Evolutionary conservation across 1,140 invertebrate species (phyloP).

Genomic region (Kradibia gibbosae): DNA sequence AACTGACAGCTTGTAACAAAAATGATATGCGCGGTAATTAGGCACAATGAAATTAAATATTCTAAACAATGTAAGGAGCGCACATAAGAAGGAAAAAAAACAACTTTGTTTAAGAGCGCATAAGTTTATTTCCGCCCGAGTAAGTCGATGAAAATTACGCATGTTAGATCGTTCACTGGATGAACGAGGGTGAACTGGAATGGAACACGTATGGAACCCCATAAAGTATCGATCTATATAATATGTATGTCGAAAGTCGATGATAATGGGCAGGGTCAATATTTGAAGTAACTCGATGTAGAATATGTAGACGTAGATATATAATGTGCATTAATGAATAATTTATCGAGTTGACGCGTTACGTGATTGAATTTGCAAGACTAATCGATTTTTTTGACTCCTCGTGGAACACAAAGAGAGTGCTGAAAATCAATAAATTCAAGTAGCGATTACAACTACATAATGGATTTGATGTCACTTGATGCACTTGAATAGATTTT

Average conservation of each 20-base stretch:
- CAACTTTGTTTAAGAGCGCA: not conserved
- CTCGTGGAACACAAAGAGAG: not conserved
- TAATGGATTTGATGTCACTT: not conserved
- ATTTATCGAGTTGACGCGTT: slow-evolving; percentile 50
- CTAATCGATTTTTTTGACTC: slow-evolving; percentile 20
- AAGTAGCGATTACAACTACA: slow-evolving; percentile 9
- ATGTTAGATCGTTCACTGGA: not conserved
- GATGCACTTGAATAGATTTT: not conserved
- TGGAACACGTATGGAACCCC: not conserved
- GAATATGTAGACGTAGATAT: not conserved
- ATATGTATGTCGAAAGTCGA: slow-evolving; percentile 54
- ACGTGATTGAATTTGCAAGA: slow-evolving; percentile 32
- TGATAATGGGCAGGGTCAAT: slow-evolving; percentile 58
- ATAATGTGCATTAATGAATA: slow-evolving; percentile 54
- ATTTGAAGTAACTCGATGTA: slow-evolving; percentile 62
- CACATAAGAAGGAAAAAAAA: not conserved
- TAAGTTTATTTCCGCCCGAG: not conserved
- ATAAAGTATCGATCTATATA: slow-evolving; percentile 66
- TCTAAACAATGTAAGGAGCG: too few species aligned
- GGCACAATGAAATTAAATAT: too few species aligned
- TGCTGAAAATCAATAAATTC: not conserved
- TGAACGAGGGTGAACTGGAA: not conserved
- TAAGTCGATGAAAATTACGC: not conserved
- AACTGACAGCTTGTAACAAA: too few species aligned
- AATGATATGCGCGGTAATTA: too few species aligned